Evolutionary conservation across 1,140 invertebrate genomes (phyloP), one percentile per base, ranked within the genome.

Genomic region (Colletes gigas): DNA sequence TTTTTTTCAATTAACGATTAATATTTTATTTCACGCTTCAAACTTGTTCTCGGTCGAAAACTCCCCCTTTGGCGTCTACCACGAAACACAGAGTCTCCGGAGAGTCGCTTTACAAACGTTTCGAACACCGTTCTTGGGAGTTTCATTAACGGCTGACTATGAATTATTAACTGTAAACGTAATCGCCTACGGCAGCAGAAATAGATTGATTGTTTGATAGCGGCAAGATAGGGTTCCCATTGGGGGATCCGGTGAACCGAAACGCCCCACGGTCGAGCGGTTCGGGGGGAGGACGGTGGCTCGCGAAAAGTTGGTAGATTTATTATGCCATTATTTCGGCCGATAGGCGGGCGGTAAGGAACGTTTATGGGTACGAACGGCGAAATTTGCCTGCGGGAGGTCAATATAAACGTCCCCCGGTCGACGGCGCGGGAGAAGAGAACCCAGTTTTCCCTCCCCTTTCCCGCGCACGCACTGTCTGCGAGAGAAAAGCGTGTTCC

Each of bases 291-390:
- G 30, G 39, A 55, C 52, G 60, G 52, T 21, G 62, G 63, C 44
- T 74, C 63, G 83, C 76, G 82, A 83, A 85, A 84, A 86, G 70
- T 81, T 77, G n/a, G 44, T 66, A 90, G 88, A 91, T 91, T 91
- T 91, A 91, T 91, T 90, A 86, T 19, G 82, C 88, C 76, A 89
- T 91, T 90, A 91, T 88, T 83, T 75, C 81, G 80, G 59, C 78
- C 82, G 86, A 82, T 88, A 86, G 82, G 78, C 82, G 66, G 66
- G 7, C 47, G 62, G 80, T 57, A 68, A 75, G 74, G 62, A 76
- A 85, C 80, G 83, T 72, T 86, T 68, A 72, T 75, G 83, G 80
- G 44, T 71, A 67, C 80, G 81, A 86, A 87, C 57, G 81, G 21
- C 65, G 77, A 86, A 88, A 88, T 88, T 83, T 83, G 82, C 80